Evolutionary conservation across 2,888 invertebrate genomes (phyloP).

Genomic region (Sarcophaga variegata): DNA sequence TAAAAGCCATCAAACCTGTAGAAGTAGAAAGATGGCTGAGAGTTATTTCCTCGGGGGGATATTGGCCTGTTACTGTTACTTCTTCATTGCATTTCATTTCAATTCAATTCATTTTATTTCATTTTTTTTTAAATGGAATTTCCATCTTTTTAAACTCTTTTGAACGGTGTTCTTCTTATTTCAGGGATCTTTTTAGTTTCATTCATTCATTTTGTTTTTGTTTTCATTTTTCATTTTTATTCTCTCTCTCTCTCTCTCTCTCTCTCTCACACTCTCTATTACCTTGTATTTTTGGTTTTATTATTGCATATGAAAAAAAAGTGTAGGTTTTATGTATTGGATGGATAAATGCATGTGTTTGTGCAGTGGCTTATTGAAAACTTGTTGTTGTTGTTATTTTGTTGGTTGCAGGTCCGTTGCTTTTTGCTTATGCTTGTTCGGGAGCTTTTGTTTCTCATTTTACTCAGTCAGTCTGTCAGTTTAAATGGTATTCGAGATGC

Average conservation of each 20-base stretch:
- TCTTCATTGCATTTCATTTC: slow-evolving; percentile 6
- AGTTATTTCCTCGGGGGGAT: slow-evolving; percentile 51
- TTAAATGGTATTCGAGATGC: slow-evolving; percentile 48
- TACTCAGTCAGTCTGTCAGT: slow-evolving; percentile 22
- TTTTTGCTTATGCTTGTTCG: slow-evolving; percentile 12
- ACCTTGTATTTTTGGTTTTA: slow-evolving; percentile 44
- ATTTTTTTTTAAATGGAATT: not conserved
- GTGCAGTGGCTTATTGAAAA: slow-evolving; percentile 63
- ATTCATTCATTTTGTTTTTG: not conserved
- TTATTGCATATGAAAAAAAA: slow-evolving; percentile 12
- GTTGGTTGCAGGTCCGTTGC: not conserved
- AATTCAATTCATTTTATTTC: not conserved
- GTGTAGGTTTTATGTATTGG: slow-evolving; percentile 8
- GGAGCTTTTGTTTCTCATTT: slow-evolving; percentile 3
- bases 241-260: slow-evolving; percentile 1
- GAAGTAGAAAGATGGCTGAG: slow-evolving; percentile 33
- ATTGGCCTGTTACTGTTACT: slow-evolving; percentile 58
- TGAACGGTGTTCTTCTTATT: not conserved
- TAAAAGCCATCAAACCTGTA: slow-evolving; percentile 5
- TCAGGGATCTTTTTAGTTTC: slow-evolving; percentile 17
- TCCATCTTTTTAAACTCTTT: not conserved
- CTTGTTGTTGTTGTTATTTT: slow-evolving; percentile 46
- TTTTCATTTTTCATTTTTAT: slow-evolving; percentile 11
- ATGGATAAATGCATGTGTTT: slow-evolving; percentile 43
- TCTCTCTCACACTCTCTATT: not conserved